Percentiles rank a stretch among this genome's conserved stretches.
Conservation (phyloP, 2,797 vertebrate genomes). For the Etheostoma nigrum region DNA sequence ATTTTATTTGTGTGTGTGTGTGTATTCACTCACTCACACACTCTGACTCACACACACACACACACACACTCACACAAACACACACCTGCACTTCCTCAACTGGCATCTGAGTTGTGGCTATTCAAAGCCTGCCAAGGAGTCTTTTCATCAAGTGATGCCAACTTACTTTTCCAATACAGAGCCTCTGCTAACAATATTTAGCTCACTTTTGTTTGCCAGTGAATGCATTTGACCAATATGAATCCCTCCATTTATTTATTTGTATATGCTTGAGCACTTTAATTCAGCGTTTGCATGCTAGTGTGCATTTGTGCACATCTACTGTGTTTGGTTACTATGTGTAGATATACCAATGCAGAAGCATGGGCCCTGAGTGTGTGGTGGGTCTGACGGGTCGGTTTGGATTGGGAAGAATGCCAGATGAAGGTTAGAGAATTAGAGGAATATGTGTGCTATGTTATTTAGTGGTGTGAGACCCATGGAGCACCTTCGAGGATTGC, state of each 20-base stretch:
- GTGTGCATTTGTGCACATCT: slow-evolving; percentile 17
- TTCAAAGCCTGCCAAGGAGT: slow-evolving; percentile 28
- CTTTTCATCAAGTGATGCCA: slow-evolving; percentile 34
- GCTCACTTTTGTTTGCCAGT: slow-evolving; percentile 29
- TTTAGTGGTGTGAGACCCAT: slow-evolving; percentile 68
- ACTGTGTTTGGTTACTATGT: slow-evolving; percentile 16
- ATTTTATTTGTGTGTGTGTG: neutral
- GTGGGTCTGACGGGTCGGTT: slow-evolving; percentile 66
- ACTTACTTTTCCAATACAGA: neutral
- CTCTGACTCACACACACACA: neutral
- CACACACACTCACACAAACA: neutral
- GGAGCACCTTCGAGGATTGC: slow-evolving; percentile 56
- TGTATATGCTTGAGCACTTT: neutral
- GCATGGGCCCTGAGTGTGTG: slow-evolving; percentile 37
- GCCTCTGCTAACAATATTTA: slow-evolving; percentile 21
- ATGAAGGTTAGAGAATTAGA: slow-evolving; percentile 53
- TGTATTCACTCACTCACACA: too few relatives aligned
- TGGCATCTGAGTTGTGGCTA: slow-evolving; percentile 28
- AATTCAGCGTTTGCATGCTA: slow-evolving; percentile 15
- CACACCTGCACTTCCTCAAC: slow-evolving; percentile 21
- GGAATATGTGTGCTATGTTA: slow-evolving; percentile 66
- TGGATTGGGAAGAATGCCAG: slow-evolving; percentile 50
- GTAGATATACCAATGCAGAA: slow-evolving; percentile 8
- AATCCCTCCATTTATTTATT: slow-evolving; percentile 24
- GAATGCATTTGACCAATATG: slow-evolving; percentile 6